Percentiles rank a stretch among this genome's conserved stretches.
These are phyloP conservation scores for Halcyon senegalensis DNA, from an alignment of 2,113 vertebrate species.

Conservation along the genomic window DNA sequence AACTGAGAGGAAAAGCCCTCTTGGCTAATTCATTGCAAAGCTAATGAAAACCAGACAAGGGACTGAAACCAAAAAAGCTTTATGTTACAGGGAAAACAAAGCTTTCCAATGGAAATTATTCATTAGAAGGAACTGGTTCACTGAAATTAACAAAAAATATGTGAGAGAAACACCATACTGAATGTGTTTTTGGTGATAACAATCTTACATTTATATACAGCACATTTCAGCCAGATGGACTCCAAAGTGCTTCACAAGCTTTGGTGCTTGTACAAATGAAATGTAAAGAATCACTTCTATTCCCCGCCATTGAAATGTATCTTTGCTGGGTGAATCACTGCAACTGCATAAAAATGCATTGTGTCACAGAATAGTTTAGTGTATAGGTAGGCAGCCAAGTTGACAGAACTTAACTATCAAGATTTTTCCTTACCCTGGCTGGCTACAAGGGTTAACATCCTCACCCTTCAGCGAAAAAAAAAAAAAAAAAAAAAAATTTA, in stretches of 20 bases:
- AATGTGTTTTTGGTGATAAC: constrained; percentile 73
- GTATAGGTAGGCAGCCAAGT: not conserved
- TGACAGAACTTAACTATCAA: not conserved
- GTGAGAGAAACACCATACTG: constrained; percentile 74
- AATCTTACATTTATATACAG: constrained; percentile 67
- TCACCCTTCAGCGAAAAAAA: not conserved
- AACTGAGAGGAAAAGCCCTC: constrained; percentile 67
- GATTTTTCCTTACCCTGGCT: not conserved
- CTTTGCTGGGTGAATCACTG: constrained; percentile 27
- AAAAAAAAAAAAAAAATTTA: not conserved
- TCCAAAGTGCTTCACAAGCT: constrained; percentile 56
- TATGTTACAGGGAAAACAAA: constrained; percentile 75
- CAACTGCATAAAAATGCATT: not conserved
- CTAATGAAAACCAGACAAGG: constrained; percentile 78
- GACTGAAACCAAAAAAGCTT: constrained; percentile 70
- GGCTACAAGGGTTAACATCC: not conserved
- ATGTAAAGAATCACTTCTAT: constrained; percentile 58
- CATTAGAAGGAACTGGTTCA: constrained; percentile 75
- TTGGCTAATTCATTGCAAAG: constrained; percentile 70
- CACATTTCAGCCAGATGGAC: constrained; percentile 68
- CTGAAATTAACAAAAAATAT: constrained; percentile 78
- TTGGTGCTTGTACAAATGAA: constrained; percentile 46
- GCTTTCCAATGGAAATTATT: constrained; percentile 78
- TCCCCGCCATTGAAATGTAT: constrained; percentile 21
- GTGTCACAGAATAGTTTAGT: not conserved